A percentile compares a stretch with the other conserved stretches of the same genome.
phyloP scores from a whole-genome alignment of 2,888 invertebrate species.

The Habroteleia sp. region DNA sequence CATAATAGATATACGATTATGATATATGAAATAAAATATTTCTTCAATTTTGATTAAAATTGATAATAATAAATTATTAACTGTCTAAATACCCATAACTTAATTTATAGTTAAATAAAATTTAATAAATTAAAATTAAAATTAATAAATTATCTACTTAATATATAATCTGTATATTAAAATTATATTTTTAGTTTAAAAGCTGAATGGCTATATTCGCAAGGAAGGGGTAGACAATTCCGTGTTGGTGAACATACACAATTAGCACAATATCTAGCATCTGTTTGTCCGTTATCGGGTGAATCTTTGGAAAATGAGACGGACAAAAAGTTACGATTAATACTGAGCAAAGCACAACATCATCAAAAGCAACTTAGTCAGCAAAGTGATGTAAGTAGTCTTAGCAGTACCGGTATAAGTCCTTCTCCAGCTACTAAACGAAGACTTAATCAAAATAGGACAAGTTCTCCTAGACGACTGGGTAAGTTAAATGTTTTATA shows the following conservation, averaged over 20 bases:
- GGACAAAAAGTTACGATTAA: slow-evolving; percentile 91
- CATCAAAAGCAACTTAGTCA: slow-evolving; percentile 92
- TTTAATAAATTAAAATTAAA: not conserved
- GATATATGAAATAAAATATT: too few relatives aligned
- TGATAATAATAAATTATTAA: too few relatives aligned
- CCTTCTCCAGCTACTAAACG: slow-evolving; percentile 82
- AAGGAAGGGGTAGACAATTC: slow-evolving; percentile 94
- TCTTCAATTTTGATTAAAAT: too few relatives aligned
- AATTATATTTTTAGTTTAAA: slow-evolving; percentile 85
- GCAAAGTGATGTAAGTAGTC: slow-evolving; percentile 81
- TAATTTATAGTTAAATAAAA: too few relatives aligned
- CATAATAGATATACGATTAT: too few relatives aligned
- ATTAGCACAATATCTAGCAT: slow-evolving; percentile 90
- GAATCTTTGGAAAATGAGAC: slow-evolving; percentile 91
- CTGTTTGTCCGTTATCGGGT: slow-evolving; percentile 92
- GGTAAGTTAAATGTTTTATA: slow-evolving; percentile 74
- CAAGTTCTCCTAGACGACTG: slow-evolving; percentile 81
- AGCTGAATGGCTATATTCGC: slow-evolving; percentile 97
- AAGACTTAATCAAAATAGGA: slow-evolving; percentile 80
- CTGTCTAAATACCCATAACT: too few relatives aligned
- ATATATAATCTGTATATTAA: too few relatives aligned
- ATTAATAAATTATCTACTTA: not conserved
- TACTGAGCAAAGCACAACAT: slow-evolving; percentile 94
- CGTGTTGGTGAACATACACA: slow-evolving; percentile 91
- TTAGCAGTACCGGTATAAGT: slow-evolving; percentile 76